Evolutionary conservation across 1,140 invertebrate genomes (phyloP).

Genomic region (Micrasema longulum): DNA sequence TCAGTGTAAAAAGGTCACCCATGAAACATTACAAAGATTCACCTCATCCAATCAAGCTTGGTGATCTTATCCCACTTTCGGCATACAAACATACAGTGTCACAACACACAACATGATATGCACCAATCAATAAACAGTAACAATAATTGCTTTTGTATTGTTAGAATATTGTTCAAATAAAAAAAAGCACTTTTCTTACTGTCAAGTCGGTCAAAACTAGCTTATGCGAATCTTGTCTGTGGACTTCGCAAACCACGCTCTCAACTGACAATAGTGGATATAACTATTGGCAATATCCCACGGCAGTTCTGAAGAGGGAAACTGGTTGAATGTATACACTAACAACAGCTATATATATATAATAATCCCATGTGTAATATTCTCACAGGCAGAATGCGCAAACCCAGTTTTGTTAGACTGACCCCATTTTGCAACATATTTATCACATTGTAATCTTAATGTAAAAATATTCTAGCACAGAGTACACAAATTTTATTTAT

Average conservation of each 20-base stretch:
- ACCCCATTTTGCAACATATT: conserved; percentile 51
- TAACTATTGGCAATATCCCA: no score
- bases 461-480: conserved; percentile 54
- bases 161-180: conserved; percentile 16
- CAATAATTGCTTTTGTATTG: conserved; percentile 43
- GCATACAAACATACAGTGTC: conserved; percentile 38
- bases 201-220: background rate
- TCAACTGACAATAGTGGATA: background rate
- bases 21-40: no score
- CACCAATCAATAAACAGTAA: conserved; percentile 48
- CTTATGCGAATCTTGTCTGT: background rate
- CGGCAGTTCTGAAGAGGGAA: no score
- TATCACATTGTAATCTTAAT: conserved; percentile 55
- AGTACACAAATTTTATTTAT: conserved; percentile 53
- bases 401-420: conserved; percentile 20
- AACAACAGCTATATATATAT: no score
- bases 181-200: conserved; percentile 41
- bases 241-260: background rate
- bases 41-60: conserved; percentile 28
- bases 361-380: no score
- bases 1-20: no score
- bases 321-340: no score
- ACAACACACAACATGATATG: conserved; percentile 53
- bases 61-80: conserved; percentile 7
- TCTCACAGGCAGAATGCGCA: conserved; percentile 8